Conservation (phyloP, 2,888 invertebrate species). For the Ectemnius continuus region DNA sequence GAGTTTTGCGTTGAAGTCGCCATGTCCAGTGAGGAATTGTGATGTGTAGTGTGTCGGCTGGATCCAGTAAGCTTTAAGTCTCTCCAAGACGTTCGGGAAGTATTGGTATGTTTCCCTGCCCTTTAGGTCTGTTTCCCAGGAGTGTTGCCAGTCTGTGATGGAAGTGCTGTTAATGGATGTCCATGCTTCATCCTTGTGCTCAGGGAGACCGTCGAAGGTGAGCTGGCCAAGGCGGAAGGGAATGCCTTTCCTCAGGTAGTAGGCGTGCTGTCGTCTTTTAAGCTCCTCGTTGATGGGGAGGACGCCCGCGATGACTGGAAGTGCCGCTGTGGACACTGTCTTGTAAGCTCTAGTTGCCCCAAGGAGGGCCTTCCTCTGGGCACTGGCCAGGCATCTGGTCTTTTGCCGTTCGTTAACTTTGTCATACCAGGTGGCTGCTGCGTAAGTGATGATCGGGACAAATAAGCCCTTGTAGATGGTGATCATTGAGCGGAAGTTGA, state of each 20-base stretch:
- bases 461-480: neutral
- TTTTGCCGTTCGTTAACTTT: neutral
- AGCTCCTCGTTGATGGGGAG: too few relatives aligned
- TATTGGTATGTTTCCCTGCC: neutral
- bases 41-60: neutral
- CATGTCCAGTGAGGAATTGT: conserved; percentile 4
- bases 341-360: neutral
- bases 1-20: neutral
- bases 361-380: neutral
- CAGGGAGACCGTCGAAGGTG: too few relatives aligned
- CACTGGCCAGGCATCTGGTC: neutral
- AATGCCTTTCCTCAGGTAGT: too few relatives aligned
- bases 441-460: neutral
- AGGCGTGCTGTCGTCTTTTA: too few relatives aligned
- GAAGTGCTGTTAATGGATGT: too few relatives aligned
- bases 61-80: neutral
- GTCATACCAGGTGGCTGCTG: neutral
- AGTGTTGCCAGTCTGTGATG: too few relatives aligned
- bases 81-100: neutral
- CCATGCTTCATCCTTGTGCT: too few relatives aligned
- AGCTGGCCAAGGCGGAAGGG: too few relatives aligned
- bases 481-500: neutral
- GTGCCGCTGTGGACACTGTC: too few relatives aligned
- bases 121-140: neutral
- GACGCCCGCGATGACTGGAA: too few relatives aligned